Evolutionary conservation across 2,888 invertebrate species (phyloP), one percentile per base, ranked within the genome.

Genomic region (Hololepta plana): DNA sequence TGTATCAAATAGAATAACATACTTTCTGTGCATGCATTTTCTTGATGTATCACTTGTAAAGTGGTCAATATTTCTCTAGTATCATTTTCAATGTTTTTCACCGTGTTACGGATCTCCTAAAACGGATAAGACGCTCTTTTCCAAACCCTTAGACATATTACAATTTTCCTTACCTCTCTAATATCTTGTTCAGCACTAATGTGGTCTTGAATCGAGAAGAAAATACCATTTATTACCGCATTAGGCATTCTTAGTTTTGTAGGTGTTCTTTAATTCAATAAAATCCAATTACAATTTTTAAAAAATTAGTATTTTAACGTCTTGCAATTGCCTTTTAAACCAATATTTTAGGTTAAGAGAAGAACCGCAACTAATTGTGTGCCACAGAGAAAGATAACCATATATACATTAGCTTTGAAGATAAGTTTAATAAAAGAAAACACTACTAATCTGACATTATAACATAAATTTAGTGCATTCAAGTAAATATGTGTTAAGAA

Each of bases 31-130:
- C 68, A 60, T 35, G 67, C 67, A 36, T 57, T 55, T 26, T 60
- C 59, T 39, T 76, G 73, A 44, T 91, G 90, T 35, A 90, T 82
- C 12, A 74, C 64, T 59, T 88, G 87, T 15, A 90, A 55, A 11
- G 67, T 56, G 12, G 80, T 80, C n/a, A 72, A 60, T 14, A 81
- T 74, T 51, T 84, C 80, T 28, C 87, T 63, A 1, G 75, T 67
- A 32, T 65, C 59, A 41, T 79, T 77, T 40, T 88, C 87, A 23
- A 87, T 64, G 41, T 81, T 76, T 44, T 69, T 70, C 25, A 77
- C 72, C 28, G 67, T 62, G 23, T 53, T 57, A n/a, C 73, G 64
- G 31, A 80, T 76, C 53, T 64, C 64, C 74, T 74, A 34, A 44
- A 45, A 38, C 35, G 25, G 3, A 10, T 26, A 8, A 15, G 4